These are phyloP conservation scores for Thalassoma bifasciatum DNA, from an alignment of 2,113 vertebrate species.

Conservation along the genomic window DNA sequence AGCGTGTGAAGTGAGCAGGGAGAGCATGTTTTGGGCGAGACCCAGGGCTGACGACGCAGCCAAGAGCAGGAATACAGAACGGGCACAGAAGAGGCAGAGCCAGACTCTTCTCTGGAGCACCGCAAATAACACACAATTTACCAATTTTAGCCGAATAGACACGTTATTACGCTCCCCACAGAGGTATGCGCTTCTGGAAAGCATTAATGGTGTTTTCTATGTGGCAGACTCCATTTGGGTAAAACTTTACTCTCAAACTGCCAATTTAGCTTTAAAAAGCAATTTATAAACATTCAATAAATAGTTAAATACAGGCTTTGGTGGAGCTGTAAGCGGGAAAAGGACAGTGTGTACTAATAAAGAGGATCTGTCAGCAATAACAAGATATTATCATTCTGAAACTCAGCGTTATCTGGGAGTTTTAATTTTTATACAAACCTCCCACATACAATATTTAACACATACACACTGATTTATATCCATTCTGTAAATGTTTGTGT, in stretches of 20 bases:
- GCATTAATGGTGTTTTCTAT: neutral
- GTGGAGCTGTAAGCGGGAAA: neutral
- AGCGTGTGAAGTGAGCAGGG: slow-evolving; percentile 62
- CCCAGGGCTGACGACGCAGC: slow-evolving; percentile 58
- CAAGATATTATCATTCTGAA: too few species aligned
- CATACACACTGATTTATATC: too few species aligned
- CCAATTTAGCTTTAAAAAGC: neutral
- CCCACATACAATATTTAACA: too few species aligned
- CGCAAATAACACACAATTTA: slow-evolving; percentile 30
- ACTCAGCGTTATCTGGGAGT: too few species aligned
- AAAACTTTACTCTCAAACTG: neutral
- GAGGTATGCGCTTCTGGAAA: neutral
- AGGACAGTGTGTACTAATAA: neutral
- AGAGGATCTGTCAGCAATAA: too few species aligned
- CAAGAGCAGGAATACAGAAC: slow-evolving; percentile 63
- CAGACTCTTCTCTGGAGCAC: slow-evolving; percentile 26
- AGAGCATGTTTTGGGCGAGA: slow-evolving; percentile 70
- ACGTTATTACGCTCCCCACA: neutral
- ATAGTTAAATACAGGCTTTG: neutral
- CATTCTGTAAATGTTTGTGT: too few species aligned
- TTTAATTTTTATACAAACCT: too few species aligned
- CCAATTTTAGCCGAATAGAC: slow-evolving; percentile 4
- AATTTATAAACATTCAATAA: neutral
- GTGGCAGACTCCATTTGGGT: neutral
- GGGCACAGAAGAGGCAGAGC: slow-evolving; percentile 27